These are phyloP conservation scores for Acestrorhynchus altus DNA, from an alignment of 2,797 vertebrate genomes.

Conservation along the genomic window DNA sequence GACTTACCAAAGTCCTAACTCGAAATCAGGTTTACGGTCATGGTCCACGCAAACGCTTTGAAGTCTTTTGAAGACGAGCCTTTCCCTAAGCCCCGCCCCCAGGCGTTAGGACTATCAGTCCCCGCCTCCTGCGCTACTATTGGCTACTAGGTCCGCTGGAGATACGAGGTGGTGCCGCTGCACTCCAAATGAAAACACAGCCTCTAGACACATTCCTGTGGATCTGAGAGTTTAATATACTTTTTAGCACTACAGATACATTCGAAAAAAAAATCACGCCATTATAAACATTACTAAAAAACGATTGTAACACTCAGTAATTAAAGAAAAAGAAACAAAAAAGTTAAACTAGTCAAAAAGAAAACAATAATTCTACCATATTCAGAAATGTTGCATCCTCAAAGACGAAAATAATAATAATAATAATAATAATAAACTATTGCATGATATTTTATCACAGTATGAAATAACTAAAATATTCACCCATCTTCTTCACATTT, in stretches of 20 bases:
- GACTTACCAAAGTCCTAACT: neutral
- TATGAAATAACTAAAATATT: conserved; percentile 59
- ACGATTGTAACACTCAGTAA: conserved; percentile 47
- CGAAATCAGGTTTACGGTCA: neutral
- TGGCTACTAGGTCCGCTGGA: too few relatives aligned
- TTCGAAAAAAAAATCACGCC: conserved; percentile 59
- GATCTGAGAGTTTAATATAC: conserved; percentile 67
- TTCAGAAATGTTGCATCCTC: neutral
- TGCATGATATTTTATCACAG: conserved; percentile 57
- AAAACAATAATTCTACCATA: neutral
- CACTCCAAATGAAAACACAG: too few relatives aligned
- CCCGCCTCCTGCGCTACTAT: neutral
- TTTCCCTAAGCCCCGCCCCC: neutral
- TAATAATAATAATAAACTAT: conserved; percentile 46
- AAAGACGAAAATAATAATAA: neutral
- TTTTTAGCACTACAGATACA: conserved; percentile 65
- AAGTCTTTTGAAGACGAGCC: neutral
- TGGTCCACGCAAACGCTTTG: neutral
- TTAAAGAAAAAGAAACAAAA: neutral
- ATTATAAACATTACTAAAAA: conserved; percentile 40
- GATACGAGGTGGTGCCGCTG: too few relatives aligned
- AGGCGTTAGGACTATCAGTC: neutral
- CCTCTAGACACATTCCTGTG: neutral
- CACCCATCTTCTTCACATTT: conserved; percentile 47
- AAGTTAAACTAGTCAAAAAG: neutral